Evolutionary conservation across 2,888 invertebrate genomes (phyloP), one percentile per base, ranked within the genome.

Genomic region (Malthinus seriepunctatus): DNA sequence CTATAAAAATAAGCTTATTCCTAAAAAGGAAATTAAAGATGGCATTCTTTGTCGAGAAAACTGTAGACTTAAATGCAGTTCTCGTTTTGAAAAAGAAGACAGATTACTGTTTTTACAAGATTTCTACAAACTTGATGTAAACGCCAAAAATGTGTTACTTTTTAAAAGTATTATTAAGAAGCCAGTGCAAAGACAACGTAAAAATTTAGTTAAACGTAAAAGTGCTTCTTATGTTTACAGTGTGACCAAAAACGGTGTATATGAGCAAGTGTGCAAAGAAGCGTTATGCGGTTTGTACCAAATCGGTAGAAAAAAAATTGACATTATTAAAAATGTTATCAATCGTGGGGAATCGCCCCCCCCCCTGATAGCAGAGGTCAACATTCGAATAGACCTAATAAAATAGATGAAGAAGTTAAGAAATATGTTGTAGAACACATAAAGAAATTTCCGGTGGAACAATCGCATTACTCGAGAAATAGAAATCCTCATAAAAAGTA

Each of bases 381-480:
- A 9, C 37, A 23, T 37, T 32, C 35, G 12, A 42, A 10, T 6
- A 7, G 5, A 9, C 5, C 34, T 12, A 3, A 23, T n/a, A n/a
- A n/a, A n/a, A n/a, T n/a, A 45, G n/a, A 45, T 23, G 32, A 2
- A 31, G n/a, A n/a, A n/a, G n/a, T 15, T 15, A 31, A 23, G 32
- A 45, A 45, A 7, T 63, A 49, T 37, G 51, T 51, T 42, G 51
- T 38, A 37, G 51, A 62, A 58, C 23, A n/a, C n/a, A n/a, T n/a
- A n/a, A n/a, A n/a, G n/a, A n/a, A n/a, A n/a, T n/a, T n/a, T n/a
- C n/a, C n/a, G n/a, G n/a, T n/a, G n/a, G n/a, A n/a, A n/a, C n/a
- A n/a, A n/a, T n/a, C n/a, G n/a, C n/a, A n/a, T n/a, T n/a, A n/a
- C n/a, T n/a, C n/a, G n/a, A n/a, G n/a, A n/a, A n/a, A n/a, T n/a